Base-by-base conservation (phyloP, 2,888 invertebrate genomes). In the Amblyteles armatorius region DNA sequence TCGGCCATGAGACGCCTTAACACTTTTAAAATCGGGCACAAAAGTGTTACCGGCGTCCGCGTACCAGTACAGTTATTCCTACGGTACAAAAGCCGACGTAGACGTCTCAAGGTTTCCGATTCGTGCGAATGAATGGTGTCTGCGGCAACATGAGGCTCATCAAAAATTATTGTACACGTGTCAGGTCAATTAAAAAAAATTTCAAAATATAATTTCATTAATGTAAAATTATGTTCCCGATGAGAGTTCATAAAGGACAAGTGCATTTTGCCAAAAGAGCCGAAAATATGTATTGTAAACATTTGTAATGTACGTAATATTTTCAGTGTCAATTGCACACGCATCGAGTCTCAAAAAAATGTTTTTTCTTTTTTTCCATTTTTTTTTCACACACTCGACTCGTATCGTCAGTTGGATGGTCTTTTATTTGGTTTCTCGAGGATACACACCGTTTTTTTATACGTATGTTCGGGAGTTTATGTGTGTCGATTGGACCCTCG, bases 1-100 rank as follows among this genome's bases (percentile, higher is more conserved):
- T 84, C 74, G 81, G 71, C 67, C 82, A 65, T 71, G 82, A 82
- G 50, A 19, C 29, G 11, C 44, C 33, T 60, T 57, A 44, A 65
- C 65, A 55, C 40, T 16, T 29, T 22, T 13, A 26, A 57, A 57
- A 57, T 9, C 11, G 11, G 22, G 26, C 57, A 57, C 57, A 57
- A 57, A 57, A 26, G 57, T 57, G 9, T 55, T 55, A 55, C 55
- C 22, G 9, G 55, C 22, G 22, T 11, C 22, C 55, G 44, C 44
- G 29, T 60, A 63, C 73, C 19, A 48, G 74, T 74, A 63, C 60
- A 63, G 74, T 60, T 74, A 74, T 48, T 74, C 44, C 74, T 63
- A 44, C 57, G 22, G 13, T 60, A 63, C 48, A 74, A 73, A 73
- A 73, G 73, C 60, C 48, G 22, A 74, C n/a, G 63, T n/a, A 44